phyloP scores from a whole-genome alignment of 2,888 invertebrate species.

The Acleris emargana region DNA sequence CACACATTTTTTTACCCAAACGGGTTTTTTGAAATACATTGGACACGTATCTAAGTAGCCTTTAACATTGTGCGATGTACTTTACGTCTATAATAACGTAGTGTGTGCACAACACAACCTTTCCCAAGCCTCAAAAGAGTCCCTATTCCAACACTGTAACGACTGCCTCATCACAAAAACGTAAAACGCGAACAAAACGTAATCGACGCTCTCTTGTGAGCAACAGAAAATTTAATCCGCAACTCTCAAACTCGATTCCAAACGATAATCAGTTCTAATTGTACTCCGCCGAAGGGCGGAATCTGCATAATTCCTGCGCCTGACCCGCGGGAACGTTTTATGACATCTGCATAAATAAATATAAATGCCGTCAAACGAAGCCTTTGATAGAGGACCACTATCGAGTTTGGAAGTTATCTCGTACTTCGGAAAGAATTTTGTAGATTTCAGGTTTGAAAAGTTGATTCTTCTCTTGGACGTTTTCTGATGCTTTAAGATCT shows the following conservation, averaged over 20 bases:
- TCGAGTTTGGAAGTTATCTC: slow-evolving; percentile 52
- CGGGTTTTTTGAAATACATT: no score
- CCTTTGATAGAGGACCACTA: slow-evolving; percentile 64
- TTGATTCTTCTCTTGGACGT: slow-evolving; percentile 6
- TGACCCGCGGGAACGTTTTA: slow-evolving; percentile 64
- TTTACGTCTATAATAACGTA: no score
- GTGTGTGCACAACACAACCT: not conserved
- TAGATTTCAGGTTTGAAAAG: slow-evolving; percentile 37
- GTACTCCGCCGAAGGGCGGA: slow-evolving; percentile 65
- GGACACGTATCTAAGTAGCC: no score
- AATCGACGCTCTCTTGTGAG: slow-evolving; percentile 30
- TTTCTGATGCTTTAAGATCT: slow-evolving; percentile 11
- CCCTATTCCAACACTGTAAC: slow-evolving; percentile 16
- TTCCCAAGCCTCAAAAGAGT: slow-evolving; percentile 2
- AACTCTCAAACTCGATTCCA: slow-evolving; percentile 62
- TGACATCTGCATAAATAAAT: slow-evolving; percentile 75
- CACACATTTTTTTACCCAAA: no score
- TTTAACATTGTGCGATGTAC: no score
- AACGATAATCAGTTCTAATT: slow-evolving; percentile 76
- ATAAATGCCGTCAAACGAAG: slow-evolving; percentile 51
- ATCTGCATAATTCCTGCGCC: slow-evolving; percentile 75
- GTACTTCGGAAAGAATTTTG: slow-evolving; percentile 39
- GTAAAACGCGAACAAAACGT: slow-evolving; percentile 32
- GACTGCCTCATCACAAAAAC: slow-evolving; percentile 3
- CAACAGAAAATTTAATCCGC: slow-evolving; percentile 55